Evolutionary conservation across 2,797 vertebrate genomes (phyloP), one percentile per base, ranked within the genome.

Genomic region (Caiman crocodilus): DNA sequence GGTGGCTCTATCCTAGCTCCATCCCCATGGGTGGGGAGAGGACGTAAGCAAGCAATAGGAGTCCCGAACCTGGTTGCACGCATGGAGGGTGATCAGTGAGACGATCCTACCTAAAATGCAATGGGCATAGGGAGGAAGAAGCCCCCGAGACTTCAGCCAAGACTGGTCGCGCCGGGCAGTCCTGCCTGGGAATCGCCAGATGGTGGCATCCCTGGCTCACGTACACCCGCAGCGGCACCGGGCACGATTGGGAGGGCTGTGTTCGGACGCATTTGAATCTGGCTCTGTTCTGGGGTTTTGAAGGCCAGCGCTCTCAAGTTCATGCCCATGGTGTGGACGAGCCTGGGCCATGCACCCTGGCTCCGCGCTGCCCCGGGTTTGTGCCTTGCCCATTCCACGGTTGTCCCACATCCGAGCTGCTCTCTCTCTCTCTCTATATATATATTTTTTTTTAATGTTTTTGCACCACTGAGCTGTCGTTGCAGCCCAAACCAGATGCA

Each of bases 151-250:
- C 76, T 93, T 92, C 6, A 14, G 35, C 61, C 85, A 32, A 63
- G 64, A 21, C 77, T 82, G 73, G 73, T 85, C 57, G 84, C 64
- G 57, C 65, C 79, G 15, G 56, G 82, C 89, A 17, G 15, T 12
- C 26, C 9, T 26, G 56, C 73, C 55, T 10, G 4, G 9, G 13
- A n/a, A 79, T 78, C 56, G 67, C 28, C 58, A 91, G 92, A 65
- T 90, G 75, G 20, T 76, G 87, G 30, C 74, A 88, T 89, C 69
- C 3, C 2, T 71, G 18, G 76, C 30, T 55, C 79, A 65, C n/a
- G 65, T 69, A 81, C 25, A 63, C 23, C 10, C 5, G 0, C 0
- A 21, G 30, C 17, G 3, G 1, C 21, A 21, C 25, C 56, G 60
- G 42, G 17, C 74, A 30, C 23, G 5, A 16, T 79, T 90, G 78